Percentiles rank a stretch among this genome's conserved stretches.
phyloP scores from a whole-genome alignment of 2,113 vertebrate species.

The Anser cygnoides region DNA sequence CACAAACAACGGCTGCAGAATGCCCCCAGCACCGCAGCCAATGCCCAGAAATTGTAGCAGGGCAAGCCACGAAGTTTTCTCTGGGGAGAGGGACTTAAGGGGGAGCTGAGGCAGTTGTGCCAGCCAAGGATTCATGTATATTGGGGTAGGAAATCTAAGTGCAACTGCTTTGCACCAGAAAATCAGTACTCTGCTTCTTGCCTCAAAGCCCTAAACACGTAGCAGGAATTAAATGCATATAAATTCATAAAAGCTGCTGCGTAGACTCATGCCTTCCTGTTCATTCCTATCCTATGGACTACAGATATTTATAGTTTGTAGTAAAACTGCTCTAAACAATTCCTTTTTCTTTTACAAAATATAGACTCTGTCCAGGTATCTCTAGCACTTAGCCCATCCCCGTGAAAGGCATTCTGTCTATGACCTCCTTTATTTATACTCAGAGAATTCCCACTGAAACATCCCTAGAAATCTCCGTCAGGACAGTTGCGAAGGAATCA shows the following conservation, averaged over 20 bases:
- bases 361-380: not conserved
- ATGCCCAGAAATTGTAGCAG: not conserved
- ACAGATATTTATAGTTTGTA: not conserved
- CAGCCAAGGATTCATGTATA: not conserved
- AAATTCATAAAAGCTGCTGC: not conserved
- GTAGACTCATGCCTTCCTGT: not conserved
- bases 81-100: not conserved
- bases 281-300: not conserved
- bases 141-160: not conserved
- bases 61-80: not conserved
- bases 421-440: slow-evolving; percentile 2
- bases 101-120: not conserved
- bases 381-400: not conserved
- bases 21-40: not conserved
- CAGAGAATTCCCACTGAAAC: not conserved
- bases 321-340: not conserved
- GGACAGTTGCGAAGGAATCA: not conserved
- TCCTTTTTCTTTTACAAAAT: not conserved
- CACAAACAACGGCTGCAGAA: not conserved
- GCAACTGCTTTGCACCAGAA: not conserved
- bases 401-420: not conserved
- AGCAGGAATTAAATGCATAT: not conserved
- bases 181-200: not conserved
- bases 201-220: not conserved
- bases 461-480: not conserved